Conservation (phyloP, 2,113 vertebrate species). For the Caranx ignobilis region DNA sequence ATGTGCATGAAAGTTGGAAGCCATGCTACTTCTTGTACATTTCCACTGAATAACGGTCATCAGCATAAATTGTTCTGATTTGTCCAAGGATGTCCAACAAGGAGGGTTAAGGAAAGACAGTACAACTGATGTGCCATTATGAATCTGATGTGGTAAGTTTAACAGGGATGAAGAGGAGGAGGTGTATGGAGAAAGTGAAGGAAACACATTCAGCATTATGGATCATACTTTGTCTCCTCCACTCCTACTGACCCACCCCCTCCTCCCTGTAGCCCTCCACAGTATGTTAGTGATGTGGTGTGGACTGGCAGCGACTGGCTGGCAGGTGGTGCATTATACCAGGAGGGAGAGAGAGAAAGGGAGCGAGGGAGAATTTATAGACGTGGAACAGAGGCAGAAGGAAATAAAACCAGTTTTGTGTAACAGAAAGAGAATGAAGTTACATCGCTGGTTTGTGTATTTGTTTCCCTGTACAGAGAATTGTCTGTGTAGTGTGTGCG, state of each 20-base stretch:
- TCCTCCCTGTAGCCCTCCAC: neutral
- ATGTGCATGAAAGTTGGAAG: no score
- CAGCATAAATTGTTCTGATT: no score
- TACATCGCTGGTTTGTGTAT: neutral
- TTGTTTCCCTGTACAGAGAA: neutral
- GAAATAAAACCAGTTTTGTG: constrained; percentile 56
- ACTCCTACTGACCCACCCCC: neutral
- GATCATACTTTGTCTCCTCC: neutral
- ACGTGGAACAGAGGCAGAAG: constrained; percentile 42
- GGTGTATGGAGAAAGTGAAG: neutral
- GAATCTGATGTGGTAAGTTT: no score
- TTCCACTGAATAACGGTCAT: no score
- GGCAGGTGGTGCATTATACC: constrained; percentile 77
- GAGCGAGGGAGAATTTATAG: constrained; percentile 33
- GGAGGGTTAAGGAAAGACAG: no score
- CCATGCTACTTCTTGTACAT: no score
- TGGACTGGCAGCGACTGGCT: constrained; percentile 66
- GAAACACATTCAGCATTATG: neutral
- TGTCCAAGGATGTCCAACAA: no score
- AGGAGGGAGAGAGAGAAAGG: constrained; percentile 50
- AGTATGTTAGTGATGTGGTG: constrained; percentile 58
- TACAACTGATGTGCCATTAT: no score
- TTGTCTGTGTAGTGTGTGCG: no score
- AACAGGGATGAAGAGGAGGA: neutral
- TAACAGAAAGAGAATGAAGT: constrained; percentile 48